These are phyloP conservation scores for Drosophila diplacantha DNA, from an alignment of 2,888 invertebrate genomes.

Conservation along the genomic window DNA sequence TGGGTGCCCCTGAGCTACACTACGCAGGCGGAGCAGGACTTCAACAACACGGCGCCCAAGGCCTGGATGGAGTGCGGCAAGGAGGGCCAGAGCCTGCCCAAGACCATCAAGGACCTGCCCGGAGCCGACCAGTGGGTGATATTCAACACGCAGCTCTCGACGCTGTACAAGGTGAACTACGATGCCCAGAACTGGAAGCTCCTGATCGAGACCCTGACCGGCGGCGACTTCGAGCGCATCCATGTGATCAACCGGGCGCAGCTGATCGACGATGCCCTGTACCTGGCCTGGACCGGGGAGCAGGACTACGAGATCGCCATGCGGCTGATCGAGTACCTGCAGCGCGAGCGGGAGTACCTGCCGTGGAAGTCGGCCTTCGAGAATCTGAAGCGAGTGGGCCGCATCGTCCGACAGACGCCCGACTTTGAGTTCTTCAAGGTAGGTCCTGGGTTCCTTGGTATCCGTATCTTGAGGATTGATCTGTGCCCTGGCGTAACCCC, in stretches of 20 bases:
- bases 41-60: constrained; percentile 79
- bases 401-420: constrained; percentile 81
- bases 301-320: constrained; percentile 83
- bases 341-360: constrained; percentile 77
- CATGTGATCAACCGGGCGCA: constrained; percentile 87
- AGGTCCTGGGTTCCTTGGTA: constrained; percentile 32
- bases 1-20: constrained; percentile 83
- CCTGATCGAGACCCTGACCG: constrained; percentile 80
- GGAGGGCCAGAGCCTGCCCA: constrained; percentile 52
- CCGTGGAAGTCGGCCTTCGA: constrained; percentile 80
- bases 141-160: constrained; percentile 86
- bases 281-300: constrained; percentile 82
- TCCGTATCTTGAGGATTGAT: not conserved
- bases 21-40: constrained; percentile 78
- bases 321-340: constrained; percentile 79
- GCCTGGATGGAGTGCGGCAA: constrained; percentile 79
- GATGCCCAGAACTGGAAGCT: constrained; percentile 86
- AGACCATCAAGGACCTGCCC: constrained; percentile 76
- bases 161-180: constrained; percentile 87
- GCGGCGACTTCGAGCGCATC: constrained; percentile 79
- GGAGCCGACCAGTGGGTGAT: constrained; percentile 82
- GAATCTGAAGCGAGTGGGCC: constrained; percentile 81
- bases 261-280: constrained; percentile 88
- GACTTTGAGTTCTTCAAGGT: constrained; percentile 83
- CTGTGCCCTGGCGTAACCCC: constrained; percentile 37